Percentiles rank a stretch among this genome's conserved stretches.
Conservation (phyloP, 2,888 invertebrate species). For the Xanthia togata region DNA sequence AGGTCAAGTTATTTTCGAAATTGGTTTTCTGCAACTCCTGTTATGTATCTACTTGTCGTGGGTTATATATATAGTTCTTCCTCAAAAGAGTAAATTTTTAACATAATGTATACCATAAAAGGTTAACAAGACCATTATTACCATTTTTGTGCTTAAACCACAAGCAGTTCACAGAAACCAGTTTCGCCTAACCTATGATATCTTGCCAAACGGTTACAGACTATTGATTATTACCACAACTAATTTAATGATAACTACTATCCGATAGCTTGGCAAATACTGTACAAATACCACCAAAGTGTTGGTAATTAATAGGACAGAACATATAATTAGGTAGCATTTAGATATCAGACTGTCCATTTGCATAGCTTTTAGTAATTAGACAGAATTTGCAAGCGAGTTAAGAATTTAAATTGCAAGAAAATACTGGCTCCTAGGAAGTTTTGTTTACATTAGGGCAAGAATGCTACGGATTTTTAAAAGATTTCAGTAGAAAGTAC, state of each 20-base stretch:
- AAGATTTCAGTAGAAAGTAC: background rate
- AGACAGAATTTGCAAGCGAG: constrained; percentile 29
- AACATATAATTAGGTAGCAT: constrained; percentile 61
- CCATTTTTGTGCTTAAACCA: constrained; percentile 15
- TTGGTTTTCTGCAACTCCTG: background rate
- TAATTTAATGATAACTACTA: constrained; percentile 59
- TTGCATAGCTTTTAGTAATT: constrained; percentile 53
- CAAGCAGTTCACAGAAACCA: constrained; percentile 27
- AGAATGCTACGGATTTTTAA: background rate
- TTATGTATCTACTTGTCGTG: background rate
- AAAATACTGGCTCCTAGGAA: constrained; percentile 8
- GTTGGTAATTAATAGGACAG: constrained; percentile 60
- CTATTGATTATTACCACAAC: constrained; percentile 47
- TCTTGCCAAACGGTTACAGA: constrained; percentile 45
- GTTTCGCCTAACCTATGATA: constrained; percentile 33
- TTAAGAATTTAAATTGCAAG: constrained; percentile 29
- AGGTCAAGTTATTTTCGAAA: constrained; percentile 33
- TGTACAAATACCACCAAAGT: constrained; percentile 55
- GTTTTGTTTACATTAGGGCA: background rate
- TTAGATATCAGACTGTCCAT: constrained; percentile 52
- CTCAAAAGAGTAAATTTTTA: background rate
- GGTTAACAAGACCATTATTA: constrained; percentile 10
- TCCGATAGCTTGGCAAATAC: constrained; percentile 54
- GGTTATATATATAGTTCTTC: background rate
- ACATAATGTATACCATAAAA: background rate